Conservation (phyloP, 2,113 vertebrate genomes). For the Typhlomys cinereus region DNA sequence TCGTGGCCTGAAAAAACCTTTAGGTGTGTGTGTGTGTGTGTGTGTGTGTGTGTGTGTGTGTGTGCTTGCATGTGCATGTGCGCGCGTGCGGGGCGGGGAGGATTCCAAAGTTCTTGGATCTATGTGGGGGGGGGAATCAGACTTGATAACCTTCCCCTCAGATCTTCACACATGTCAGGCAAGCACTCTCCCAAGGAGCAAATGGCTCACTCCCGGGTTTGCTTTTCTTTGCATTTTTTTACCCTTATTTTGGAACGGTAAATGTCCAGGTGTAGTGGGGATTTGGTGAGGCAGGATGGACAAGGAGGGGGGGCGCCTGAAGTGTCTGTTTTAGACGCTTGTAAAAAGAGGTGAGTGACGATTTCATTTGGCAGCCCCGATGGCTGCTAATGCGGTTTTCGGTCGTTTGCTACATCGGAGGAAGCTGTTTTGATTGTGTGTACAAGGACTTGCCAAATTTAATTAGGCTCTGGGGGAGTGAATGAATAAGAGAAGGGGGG, state of each 20-base stretch:
- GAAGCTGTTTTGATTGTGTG: conserved; percentile 75
- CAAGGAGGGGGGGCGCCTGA: conserved; percentile 12
- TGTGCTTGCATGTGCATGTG: no score
- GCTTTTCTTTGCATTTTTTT: conserved; percentile 5
- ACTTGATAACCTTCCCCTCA: background rate
- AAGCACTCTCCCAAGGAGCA: background rate
- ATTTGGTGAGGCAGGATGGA: background rate
- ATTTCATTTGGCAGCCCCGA: conserved; percentile 76
- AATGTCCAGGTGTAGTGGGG: background rate
- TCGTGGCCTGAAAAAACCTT: no score
- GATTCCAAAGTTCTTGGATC: no score
- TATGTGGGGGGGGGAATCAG: background rate
- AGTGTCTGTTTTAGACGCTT: conserved; percentile 63
- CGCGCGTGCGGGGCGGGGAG: no score
- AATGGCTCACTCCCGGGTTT: background rate
- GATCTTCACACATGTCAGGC: background rate
- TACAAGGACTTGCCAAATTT: conserved; percentile 79
- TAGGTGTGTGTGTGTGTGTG: no score
- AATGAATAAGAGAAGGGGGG: conserved; percentile 62
- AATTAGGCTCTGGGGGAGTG: conserved; percentile 77
- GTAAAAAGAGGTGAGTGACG: conserved; percentile 77
- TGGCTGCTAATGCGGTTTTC: conserved; percentile 63
- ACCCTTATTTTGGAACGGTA: background rate
- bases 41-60: no score
- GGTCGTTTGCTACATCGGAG: conserved; percentile 67